phyloP scores from a whole-genome alignment of 2,888 invertebrate genomes.

The Sesia apiformis region DNA sequence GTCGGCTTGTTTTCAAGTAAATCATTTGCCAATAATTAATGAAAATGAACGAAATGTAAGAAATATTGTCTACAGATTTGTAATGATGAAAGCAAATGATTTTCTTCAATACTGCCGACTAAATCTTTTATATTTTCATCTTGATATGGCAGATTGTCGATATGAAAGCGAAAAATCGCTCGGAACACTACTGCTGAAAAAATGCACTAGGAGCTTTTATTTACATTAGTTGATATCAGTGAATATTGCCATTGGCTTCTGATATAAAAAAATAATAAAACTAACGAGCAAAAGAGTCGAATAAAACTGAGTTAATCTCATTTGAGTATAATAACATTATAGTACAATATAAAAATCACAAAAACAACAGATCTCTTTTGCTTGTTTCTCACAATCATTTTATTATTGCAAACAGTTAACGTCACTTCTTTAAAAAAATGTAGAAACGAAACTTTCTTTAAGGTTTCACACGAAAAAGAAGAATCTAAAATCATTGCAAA shows the following conservation, averaged over 20 bases:
- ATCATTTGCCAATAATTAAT: conserved; percentile 40
- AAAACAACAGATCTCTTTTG: conserved; percentile 59
- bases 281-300: conserved; percentile 43
- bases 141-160: conserved; percentile 82
- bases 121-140: conserved; percentile 68
- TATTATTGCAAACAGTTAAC: conserved; percentile 5
- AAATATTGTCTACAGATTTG: conserved; percentile 5
- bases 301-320: conserved; percentile 57
- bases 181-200: conserved; percentile 48
- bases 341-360: conserved; percentile 59
- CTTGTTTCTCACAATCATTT: conserved; percentile 19
- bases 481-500: conserved; percentile 7
- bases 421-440: conserved; percentile 4
- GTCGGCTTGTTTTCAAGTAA: conserved; percentile 49
- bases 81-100: conserved; percentile 39
- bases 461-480: conserved; percentile 1
- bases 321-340: conserved; percentile 56
- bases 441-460: background rate
- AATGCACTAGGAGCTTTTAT: conserved; percentile 53
- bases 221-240: conserved; percentile 30
- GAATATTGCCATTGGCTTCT: conserved; percentile 35
- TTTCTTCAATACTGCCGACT: conserved; percentile 49
- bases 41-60: conserved; percentile 14
- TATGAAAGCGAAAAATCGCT: conserved; percentile 70
- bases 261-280: conserved; percentile 30